Percentiles rank a stretch among this genome's conserved stretches.
Evolutionary conservation across 2,888 invertebrate genomes (phyloP).

Genomic region (Thecophora atra): DNA sequence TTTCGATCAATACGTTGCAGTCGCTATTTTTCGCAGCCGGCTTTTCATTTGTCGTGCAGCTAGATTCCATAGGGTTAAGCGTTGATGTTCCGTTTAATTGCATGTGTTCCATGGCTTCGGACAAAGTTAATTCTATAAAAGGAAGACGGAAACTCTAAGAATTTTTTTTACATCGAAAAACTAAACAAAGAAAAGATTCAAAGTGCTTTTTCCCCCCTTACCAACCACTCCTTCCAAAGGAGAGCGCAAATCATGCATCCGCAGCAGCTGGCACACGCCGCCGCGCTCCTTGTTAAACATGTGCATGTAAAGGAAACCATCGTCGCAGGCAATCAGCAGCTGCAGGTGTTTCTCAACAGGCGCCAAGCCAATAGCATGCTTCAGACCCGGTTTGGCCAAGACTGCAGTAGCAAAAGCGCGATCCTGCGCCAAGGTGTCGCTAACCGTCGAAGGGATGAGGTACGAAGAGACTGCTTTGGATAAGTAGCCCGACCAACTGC

Average conservation of each 20-base stretch:
- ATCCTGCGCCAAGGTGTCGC: constrained; percentile 65
- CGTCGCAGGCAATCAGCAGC: constrained; percentile 63
- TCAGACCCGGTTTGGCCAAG: constrained; percentile 61
- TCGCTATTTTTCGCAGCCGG: constrained; percentile 43
- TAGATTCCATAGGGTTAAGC: constrained; percentile 39
- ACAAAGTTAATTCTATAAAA: constrained; percentile 54
- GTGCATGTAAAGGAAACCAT: constrained; percentile 65
- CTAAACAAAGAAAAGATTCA: too few relatives aligned
- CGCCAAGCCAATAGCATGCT: constrained; percentile 61
- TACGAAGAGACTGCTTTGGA: constrained; percentile 64
- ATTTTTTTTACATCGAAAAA: too few relatives aligned
- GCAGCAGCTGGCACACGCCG: constrained; percentile 60
- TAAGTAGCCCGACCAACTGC: constrained; percentile 61
- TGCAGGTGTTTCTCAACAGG: constrained; percentile 62
- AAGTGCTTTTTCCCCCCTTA: too few relatives aligned
- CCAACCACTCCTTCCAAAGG: constrained; percentile 63
- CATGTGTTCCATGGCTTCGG: constrained; percentile 54
- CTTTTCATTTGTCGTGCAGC: constrained; percentile 33
- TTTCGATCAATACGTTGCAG: constrained; percentile 59
- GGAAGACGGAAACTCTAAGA: neutral
- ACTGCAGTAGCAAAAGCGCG: constrained; percentile 65
- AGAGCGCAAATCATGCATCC: constrained; percentile 63
- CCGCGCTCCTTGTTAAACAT: constrained; percentile 62
- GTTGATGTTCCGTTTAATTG: constrained; percentile 51
- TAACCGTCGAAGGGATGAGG: constrained; percentile 62